These are phyloP conservation scores for Benthosema pterotum DNA, from an alignment of 2,797 vertebrate species.

Conservation along the genomic window DNA sequence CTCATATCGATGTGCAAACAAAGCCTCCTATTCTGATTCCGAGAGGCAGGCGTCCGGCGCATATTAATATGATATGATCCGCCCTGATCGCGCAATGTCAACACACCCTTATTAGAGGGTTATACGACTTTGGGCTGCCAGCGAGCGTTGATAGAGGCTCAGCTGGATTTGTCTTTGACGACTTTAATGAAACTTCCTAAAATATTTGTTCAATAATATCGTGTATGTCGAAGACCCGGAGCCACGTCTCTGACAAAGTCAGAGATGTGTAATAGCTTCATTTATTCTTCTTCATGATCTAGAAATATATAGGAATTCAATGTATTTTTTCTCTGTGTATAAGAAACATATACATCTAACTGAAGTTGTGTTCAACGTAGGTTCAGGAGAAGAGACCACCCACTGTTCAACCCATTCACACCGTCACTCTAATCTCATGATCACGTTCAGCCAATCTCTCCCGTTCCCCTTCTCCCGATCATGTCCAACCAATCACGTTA, in stretches of 20 bases:
- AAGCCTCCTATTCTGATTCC: slow-evolving; percentile 72
- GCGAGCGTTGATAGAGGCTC: slow-evolving; percentile 44
- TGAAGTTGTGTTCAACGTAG: no score
- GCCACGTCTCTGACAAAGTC: slow-evolving; percentile 43
- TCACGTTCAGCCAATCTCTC: no score
- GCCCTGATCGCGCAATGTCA: slow-evolving; percentile 68
- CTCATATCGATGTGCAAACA: slow-evolving; percentile 86
- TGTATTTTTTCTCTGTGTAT: not conserved
- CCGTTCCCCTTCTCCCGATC: no score
- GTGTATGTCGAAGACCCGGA: slow-evolving; percentile 40
- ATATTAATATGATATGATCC: slow-evolving; percentile 80
- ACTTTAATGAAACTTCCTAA: slow-evolving; percentile 78
- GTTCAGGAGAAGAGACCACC: no score
- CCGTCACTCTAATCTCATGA: no score
- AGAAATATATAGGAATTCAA: slow-evolving; percentile 15
- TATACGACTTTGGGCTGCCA: slow-evolving; percentile 38
- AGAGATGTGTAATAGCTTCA: slow-evolving; percentile 49
- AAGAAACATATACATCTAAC: no score
- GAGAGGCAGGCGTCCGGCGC: slow-evolving; percentile 69
- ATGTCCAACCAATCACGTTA: no score
- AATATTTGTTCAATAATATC: slow-evolving; percentile 64
- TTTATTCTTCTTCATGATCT: slow-evolving; percentile 40
- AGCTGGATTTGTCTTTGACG: slow-evolving; percentile 75
- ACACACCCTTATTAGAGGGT: slow-evolving; percentile 77
- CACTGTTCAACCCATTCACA: no score